phyloP scores from a whole-genome alignment of 2,888 invertebrate species.

The Pharmacophagus antenor region DNA sequence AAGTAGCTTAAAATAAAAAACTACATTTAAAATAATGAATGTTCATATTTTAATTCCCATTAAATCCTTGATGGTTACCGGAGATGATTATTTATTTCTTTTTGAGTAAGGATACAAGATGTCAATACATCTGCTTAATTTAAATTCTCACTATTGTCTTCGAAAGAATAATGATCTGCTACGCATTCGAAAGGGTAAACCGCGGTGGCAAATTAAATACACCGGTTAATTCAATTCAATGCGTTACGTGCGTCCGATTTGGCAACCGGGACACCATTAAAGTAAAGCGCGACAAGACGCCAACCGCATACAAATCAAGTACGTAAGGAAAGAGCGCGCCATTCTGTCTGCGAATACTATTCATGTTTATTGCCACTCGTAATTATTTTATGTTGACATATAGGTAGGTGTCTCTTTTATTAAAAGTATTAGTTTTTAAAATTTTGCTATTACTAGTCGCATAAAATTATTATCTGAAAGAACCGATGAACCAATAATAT shows the following conservation, averaged over 20 bases:
- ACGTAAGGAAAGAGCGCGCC: constrained; percentile 42
- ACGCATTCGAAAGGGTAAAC: constrained; percentile 7
- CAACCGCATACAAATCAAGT: constrained; percentile 34
- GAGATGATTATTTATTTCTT: neutral
- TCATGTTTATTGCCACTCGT: constrained; percentile 17
- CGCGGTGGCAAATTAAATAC: constrained; percentile 31
- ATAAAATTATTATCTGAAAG: neutral
- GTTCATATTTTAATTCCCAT: no score
- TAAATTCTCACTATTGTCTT: constrained; percentile 1
- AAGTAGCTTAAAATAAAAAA: no score
- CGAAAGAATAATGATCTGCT: constrained; percentile 16
- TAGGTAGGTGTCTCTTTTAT: neutral
- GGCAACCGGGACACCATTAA: constrained; percentile 44
- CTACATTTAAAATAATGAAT: no score
- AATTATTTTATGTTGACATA: neutral
- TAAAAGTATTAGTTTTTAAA: neutral
- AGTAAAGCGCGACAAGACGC: constrained; percentile 42
- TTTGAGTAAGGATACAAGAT: neutral
- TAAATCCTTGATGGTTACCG: no score
- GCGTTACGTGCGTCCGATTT: constrained; percentile 47
- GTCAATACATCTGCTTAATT: neutral
- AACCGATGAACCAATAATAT: no score
- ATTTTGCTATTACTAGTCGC: neutral
- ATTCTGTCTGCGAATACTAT: constrained; percentile 41
- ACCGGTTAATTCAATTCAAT: constrained; percentile 46